Evolutionary conservation across 2,888 invertebrate species (phyloP).

Genomic region (Abrostola tripartita): DNA sequence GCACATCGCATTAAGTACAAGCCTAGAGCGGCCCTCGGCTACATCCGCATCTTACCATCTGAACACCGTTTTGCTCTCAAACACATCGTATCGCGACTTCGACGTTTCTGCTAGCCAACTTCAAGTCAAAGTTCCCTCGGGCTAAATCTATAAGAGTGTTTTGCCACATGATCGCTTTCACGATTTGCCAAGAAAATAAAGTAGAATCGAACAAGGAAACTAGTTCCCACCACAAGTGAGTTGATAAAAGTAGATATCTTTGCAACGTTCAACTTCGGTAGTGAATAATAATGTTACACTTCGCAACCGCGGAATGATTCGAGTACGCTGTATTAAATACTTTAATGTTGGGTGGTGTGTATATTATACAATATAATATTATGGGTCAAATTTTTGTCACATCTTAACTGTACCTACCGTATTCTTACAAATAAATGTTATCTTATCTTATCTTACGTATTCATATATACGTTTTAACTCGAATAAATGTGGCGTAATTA

Average conservation of each 20-base stretch:
- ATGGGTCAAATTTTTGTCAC: too few species aligned
- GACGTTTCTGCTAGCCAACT: constrained; percentile 68
- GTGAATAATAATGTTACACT: constrained; percentile 73
- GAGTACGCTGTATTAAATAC: constrained; percentile 19
- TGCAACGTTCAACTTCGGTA: constrained; percentile 61
- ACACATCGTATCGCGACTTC: constrained; percentile 72
- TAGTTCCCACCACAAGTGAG: constrained; percentile 75
- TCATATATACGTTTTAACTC: not conserved
- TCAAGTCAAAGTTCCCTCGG: constrained; percentile 84
- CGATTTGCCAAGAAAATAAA: constrained; percentile 87
- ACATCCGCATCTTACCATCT: constrained; percentile 75
- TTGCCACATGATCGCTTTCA: constrained; percentile 87
- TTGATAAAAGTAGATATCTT: constrained; percentile 76
- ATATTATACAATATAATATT: too few species aligned
- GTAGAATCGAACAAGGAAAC: constrained; percentile 77
- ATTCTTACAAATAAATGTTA: too few species aligned
- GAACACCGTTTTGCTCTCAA: constrained; percentile 87
- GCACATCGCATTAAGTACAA: constrained; percentile 42
- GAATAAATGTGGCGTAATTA: too few species aligned
- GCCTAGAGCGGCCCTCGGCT: constrained; percentile 67
- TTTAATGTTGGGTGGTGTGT: not conserved
- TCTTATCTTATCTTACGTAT: not conserved
- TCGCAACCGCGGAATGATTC: constrained; percentile 45
- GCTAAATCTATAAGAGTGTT: constrained; percentile 86
- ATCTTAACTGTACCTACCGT: too few species aligned